phyloP scores from a whole-genome alignment of 2,113 vertebrate genomes.

The Passer domesticus region DNA sequence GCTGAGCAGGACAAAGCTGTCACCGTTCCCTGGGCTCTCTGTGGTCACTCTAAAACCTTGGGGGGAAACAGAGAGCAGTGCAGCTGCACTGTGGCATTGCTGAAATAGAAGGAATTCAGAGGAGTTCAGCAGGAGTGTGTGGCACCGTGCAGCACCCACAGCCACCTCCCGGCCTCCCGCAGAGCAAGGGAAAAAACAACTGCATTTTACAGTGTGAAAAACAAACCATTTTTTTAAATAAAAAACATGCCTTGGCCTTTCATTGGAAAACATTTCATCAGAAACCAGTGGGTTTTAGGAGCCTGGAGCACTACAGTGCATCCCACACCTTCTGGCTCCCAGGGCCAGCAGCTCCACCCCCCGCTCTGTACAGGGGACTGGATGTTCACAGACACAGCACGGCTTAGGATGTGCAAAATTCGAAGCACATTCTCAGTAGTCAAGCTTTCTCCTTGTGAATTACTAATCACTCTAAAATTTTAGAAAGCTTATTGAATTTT shows the following conservation, averaged over 20 bases:
- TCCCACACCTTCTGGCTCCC: not conserved
- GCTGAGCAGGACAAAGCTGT: not conserved
- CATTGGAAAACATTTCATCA: not conserved
- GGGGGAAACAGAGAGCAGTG: not conserved
- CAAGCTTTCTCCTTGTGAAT: not conserved
- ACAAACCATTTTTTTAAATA: not conserved
- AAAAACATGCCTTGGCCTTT: not conserved
- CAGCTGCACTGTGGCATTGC: constrained; percentile 16
- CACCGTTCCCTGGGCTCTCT: not conserved
- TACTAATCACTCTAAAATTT: not conserved
- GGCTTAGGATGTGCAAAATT: not conserved
- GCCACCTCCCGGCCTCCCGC: not conserved
- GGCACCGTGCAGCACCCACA: not conserved
- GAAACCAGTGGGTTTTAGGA: not conserved
- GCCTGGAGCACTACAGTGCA: not conserved
- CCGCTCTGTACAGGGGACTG: not conserved
- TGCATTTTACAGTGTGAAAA: not conserved
- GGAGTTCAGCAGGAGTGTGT: not conserved
- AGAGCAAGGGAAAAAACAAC: not conserved
- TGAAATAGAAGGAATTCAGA: constrained; percentile 14
- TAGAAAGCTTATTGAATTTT: not conserved
- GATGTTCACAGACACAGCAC: not conserved
- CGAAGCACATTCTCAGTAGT: not conserved
- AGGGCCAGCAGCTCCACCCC: not conserved
- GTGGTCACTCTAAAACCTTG: constrained; percentile 30